A percentile compares a stretch with the other conserved stretches of the same genome.
phyloP scores from a whole-genome alignment of 2,888 invertebrate species.

The Yponomeuta cagnagella region DNA sequence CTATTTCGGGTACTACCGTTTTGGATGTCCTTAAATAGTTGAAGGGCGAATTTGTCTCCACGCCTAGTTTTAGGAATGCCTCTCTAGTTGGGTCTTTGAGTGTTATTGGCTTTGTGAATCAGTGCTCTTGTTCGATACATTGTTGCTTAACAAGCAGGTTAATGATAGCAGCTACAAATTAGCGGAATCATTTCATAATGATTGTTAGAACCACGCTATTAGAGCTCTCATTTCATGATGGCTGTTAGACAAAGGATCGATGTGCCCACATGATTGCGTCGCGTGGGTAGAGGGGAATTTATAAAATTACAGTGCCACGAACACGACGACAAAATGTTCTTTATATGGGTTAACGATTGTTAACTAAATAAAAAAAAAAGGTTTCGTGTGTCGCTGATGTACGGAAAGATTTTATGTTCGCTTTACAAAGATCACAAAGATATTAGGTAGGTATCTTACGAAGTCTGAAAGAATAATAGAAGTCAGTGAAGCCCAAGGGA shows the following conservation, averaged over 20 bases:
- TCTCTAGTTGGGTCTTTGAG: background rate
- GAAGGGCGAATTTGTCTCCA: conserved; percentile 38
- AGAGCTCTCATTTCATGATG: background rate
- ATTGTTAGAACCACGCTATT: background rate
- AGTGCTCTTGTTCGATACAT: background rate
- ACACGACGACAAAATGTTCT: background rate
- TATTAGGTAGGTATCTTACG: no score
- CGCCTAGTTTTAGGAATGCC: conserved; percentile 16
- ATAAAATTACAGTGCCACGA: background rate
- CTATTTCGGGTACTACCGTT: conserved; percentile 23
- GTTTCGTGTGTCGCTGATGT: background rate
- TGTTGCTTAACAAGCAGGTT: no score
- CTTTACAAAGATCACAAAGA: no score
- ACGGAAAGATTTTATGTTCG: background rate
- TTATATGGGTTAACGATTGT: background rate
- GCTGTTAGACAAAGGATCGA: background rate
- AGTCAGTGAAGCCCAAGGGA: no score
- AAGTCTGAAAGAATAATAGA: no score
- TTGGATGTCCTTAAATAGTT: conserved; percentile 40
- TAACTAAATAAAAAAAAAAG: background rate
- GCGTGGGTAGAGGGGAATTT: background rate
- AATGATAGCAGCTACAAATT: background rate
- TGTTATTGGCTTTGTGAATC: background rate
- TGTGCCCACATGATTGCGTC: background rate
- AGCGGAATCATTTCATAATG: background rate